phyloP scores from a whole-genome alignment of 2,113 vertebrate genomes.

The Gavialis gangeticus region DNA sequence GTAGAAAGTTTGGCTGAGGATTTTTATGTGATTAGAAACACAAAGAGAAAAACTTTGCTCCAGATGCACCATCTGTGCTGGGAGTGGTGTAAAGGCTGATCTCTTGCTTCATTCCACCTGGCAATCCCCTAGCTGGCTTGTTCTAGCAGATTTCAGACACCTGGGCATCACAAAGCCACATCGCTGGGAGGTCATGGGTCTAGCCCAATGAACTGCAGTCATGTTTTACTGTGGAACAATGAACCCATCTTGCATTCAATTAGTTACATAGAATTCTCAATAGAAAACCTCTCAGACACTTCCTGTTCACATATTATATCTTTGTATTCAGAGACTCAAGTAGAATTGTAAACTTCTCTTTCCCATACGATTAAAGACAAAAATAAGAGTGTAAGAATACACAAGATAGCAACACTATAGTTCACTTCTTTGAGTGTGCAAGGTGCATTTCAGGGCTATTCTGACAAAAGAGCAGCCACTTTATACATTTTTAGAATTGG shows the following conservation, averaged over 20 bases:
- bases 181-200: not conserved
- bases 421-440: not conserved
- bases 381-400: conserved; percentile 12
- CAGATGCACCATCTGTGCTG: not conserved
- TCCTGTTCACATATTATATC: not conserved
- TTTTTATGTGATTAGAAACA: not conserved
- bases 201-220: accelerated
- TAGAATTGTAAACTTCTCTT: not conserved
- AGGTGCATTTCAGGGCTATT: conserved; percentile 31
- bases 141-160: not conserved
- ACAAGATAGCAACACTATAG: conserved; percentile 13
- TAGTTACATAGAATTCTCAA: not conserved
- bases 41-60: not conserved
- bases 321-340: not conserved
- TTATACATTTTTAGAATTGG: not conserved
- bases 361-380: conserved; percentile 1
- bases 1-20: not conserved
- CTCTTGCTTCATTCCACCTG: not conserved
- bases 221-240: not conserved
- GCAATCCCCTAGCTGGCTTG: accelerated
- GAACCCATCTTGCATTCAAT: not conserved
- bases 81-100: not conserved
- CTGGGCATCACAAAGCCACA: not conserved
- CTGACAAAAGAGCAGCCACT: not conserved
- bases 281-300: accelerated